Conservation (phyloP, 2,113 vertebrate species). For the Rallus limicola region DNA sequence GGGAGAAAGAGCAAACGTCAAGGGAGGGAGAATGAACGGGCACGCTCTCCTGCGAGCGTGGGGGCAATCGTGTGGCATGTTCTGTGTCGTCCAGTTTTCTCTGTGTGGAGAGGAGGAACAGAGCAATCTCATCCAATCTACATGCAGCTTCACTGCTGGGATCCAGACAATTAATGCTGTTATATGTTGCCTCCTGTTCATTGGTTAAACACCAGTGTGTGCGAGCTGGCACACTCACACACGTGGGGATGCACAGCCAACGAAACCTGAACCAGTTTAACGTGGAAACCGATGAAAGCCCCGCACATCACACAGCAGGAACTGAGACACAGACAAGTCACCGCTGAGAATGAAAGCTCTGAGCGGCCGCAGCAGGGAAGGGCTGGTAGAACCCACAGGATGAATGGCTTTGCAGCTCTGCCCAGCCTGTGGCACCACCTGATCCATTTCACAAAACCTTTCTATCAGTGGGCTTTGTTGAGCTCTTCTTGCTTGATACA, state of each 20-base stretch:
- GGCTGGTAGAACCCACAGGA: too few relatives aligned
- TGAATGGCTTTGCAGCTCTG: too few relatives aligned
- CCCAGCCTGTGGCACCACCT: not conserved
- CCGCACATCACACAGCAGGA: not conserved
- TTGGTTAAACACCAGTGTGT: not conserved
- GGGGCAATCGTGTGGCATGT: rapidly evolving
- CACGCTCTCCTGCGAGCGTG: rapidly evolving
- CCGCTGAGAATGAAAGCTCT: not conserved
- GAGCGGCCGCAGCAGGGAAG: not conserved
- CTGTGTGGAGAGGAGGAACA: not conserved
- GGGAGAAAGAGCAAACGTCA: not conserved
- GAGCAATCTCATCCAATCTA: not conserved
- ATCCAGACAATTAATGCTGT: not conserved
- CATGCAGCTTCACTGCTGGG: not conserved
- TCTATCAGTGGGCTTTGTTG: not conserved
- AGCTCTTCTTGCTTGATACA: not conserved
- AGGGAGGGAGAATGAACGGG: not conserved
- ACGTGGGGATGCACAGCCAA: not conserved
- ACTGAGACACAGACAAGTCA: not conserved
- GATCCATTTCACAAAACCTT: not conserved
- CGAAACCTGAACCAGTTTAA: not conserved
- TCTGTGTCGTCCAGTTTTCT: not conserved
- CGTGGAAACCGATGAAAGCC: not conserved
- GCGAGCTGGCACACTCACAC: not conserved
- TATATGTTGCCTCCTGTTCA: not conserved